A percentile compares a stretch with the other conserved stretches of the same genome.
phyloP scores from a whole-genome alignment of 2,888 invertebrate species.

The Scaptodrosophila latifasciaeformis region DNA sequence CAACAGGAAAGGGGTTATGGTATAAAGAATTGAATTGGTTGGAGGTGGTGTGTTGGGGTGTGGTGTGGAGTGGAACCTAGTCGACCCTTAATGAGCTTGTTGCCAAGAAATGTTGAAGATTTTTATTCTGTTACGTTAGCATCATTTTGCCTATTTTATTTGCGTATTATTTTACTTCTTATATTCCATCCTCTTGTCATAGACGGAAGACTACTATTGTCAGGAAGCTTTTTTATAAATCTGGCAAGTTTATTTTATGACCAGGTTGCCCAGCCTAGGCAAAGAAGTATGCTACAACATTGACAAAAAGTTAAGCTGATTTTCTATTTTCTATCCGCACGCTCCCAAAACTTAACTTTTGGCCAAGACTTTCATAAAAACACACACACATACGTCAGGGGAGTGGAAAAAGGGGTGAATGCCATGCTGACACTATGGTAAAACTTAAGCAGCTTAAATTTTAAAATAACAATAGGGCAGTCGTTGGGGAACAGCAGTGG shows the following conservation, averaged over 20 bases:
- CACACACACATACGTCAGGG: too few species aligned
- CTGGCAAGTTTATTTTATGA: conserved; percentile 21
- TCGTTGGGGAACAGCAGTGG: too few species aligned
- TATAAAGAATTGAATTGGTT: too few species aligned
- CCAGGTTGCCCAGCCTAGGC: conserved; percentile 10
- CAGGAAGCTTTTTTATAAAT: background rate
- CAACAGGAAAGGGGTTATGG: too few species aligned
- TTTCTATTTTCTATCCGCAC: conserved; percentile 30
- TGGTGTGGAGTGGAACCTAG: too few species aligned
- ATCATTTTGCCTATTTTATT: background rate
- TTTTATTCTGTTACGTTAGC: background rate
- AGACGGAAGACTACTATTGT: background rate
- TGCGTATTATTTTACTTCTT: background rate
- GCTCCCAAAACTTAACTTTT: conserved; percentile 52
- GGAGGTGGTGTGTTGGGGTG: too few species aligned
- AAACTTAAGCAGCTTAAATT: conserved; percentile 61
- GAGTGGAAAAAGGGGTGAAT: too few species aligned
- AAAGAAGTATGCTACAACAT: conserved; percentile 42
- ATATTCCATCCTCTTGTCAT: background rate
- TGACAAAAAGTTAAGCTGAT: conserved; percentile 58
- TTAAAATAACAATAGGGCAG: conserved; percentile 22
- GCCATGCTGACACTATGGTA: background rate
- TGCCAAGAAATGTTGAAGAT: background rate
- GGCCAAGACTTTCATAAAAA: too few species aligned
- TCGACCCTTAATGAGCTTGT: background rate